phyloP scores from a whole-genome alignment of 1,140 invertebrate genomes.

The Brachionus paranguensis region DNA sequence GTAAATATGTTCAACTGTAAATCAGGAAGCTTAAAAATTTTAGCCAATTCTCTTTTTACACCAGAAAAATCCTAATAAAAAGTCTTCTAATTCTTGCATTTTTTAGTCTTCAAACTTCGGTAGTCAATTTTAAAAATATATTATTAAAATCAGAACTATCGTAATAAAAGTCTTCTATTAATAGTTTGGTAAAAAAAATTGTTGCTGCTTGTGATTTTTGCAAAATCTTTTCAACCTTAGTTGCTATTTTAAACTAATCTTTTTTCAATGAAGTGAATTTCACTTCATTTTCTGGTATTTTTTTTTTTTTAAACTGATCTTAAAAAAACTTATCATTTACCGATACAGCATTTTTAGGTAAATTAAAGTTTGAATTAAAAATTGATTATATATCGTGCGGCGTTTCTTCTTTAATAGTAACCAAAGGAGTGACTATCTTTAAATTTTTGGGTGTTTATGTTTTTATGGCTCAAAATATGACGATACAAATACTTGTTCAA shows the following conservation, averaged over 20 bases:
- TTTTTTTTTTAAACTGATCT: no score
- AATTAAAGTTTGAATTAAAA: constrained; percentile 8
- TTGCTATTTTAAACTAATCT: background rate
- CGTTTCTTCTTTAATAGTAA: constrained; percentile 10
- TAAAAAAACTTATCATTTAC: background rate
- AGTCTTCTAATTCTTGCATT: background rate
- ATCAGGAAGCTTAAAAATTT: background rate
- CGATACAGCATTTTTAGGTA: constrained; percentile 7
- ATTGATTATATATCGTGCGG: constrained; percentile 9
- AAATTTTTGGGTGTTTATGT: background rate
- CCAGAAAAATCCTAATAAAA: background rate
- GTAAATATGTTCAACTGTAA: background rate
- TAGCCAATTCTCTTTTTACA: background rate
- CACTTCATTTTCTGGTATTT: no score
- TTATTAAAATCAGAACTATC: background rate
- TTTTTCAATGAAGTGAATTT: background rate
- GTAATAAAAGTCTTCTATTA: background rate
- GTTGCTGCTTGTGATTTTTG: background rate
- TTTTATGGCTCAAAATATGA: background rate
- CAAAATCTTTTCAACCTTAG: background rate
- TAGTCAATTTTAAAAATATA: background rate
- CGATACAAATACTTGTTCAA: background rate
- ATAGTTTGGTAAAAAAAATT: background rate
- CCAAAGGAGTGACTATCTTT: background rate
- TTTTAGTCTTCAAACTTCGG: background rate